Evolutionary conservation across 2,797 vertebrate genomes (phyloP), one percentile per base, ranked within the genome.

Genomic region (Vireo griseus): DNA sequence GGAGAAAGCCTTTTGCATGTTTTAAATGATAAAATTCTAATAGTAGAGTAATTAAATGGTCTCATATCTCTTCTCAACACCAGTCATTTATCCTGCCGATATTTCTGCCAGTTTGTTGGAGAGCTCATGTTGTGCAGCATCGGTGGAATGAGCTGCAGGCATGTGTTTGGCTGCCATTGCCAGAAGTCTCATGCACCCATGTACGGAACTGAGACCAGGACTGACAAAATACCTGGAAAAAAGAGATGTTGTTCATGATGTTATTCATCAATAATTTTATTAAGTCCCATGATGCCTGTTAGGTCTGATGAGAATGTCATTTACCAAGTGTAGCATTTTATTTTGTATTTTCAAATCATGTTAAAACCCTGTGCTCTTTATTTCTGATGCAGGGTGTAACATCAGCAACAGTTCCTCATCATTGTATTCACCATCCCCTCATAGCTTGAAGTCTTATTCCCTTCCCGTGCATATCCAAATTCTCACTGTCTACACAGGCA

Each of bases 61-160:
- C 57, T 72, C n/a, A 18, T 85, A 16, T 71, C 93, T 89, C 57
- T 75, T 89, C 86, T 79, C 13, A 0, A 48, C 44, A 51, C 39
- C 77, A 85, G 67, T 65, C 62, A 58, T 92, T 95, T 89, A 79
- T 93, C 25, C 25, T 72, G 81, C 72, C 92, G 78, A 7, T 68
- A 85, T 63, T 89, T 74, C 67, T 83, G 65, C 75, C 75, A 71
- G 65, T 82, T 89, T 94, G 67, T 78, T 83, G 84, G 86, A 33
- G 6, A 87, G 81, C 57, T 92, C 35, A 1, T 89, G 90, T 92
- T 94, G 86, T 91, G 26, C 79, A 95, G 28, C 74, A 71, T 0
- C 72, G 78, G 26, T 83, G 84, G 88, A 83, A 83, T 35, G 72
- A 94, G 69, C 89, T 85, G 68, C 68, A 75, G 65, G 31, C 50